Percentiles rank a stretch among this genome's conserved stretches.
phyloP scores from a whole-genome alignment of 1,140 invertebrate species.

The Samia ricini region DNA sequence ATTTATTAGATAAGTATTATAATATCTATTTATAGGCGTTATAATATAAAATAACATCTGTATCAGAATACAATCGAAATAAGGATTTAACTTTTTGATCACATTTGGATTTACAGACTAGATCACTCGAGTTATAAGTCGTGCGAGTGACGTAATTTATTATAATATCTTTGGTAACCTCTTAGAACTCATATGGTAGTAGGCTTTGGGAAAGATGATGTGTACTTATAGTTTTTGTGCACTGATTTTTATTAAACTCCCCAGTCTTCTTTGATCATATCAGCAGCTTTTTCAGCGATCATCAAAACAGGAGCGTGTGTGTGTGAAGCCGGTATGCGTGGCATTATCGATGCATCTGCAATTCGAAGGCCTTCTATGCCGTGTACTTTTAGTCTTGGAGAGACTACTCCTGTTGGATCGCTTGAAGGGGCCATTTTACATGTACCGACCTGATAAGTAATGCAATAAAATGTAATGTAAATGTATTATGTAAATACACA shows the following conservation, averaged over 20 bases:
- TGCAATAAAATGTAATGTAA: background rate
- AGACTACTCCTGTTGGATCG: slow-evolving; percentile 89
- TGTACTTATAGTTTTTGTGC: background rate
- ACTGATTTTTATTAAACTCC: slow-evolving; percentile 19
- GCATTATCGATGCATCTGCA: slow-evolving; percentile 83
- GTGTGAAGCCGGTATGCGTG: slow-evolving; percentile 81
- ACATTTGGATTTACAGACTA: slow-evolving; percentile 3
- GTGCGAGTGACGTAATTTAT: background rate
- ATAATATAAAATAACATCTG: too few relatives aligned
- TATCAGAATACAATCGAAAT: too few relatives aligned
- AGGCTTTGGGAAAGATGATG: background rate
- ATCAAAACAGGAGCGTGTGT: slow-evolving; percentile 82
- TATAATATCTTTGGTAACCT: background rate
- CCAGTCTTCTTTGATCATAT: slow-evolving; percentile 83
- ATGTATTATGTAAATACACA: background rate
- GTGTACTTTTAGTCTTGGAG: slow-evolving; percentile 82
- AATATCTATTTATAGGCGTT: too few relatives aligned
- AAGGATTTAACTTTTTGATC: background rate
- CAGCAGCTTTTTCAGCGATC: slow-evolving; percentile 83
- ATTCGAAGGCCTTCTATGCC: slow-evolving; percentile 78
- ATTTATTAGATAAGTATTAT: too few relatives aligned
- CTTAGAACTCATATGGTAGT: background rate
- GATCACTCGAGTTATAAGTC: background rate
- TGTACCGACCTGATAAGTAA: slow-evolving; percentile 79
- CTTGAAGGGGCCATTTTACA: slow-evolving; percentile 89